phyloP scores from a whole-genome alignment of 2,888 invertebrate species.

The Stenoptilia bipunctidactyla region DNA sequence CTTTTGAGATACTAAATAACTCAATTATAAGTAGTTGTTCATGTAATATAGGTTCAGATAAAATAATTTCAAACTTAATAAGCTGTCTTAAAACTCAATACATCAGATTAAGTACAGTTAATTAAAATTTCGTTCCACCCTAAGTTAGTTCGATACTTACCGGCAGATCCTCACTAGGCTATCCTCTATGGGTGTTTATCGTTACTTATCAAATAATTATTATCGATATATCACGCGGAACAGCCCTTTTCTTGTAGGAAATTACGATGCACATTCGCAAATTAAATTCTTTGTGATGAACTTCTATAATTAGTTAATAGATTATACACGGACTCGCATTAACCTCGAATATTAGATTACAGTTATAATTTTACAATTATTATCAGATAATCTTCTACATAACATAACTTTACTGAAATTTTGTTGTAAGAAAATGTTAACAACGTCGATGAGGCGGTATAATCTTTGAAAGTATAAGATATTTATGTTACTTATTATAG shows the following conservation, averaged over 20 bases:
- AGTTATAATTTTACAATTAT: conserved; percentile 2
- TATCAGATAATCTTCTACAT: no score
- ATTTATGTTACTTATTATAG: no score
- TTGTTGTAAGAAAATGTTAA: no score
- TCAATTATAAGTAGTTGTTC: no score
- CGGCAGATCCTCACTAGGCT: neutral
- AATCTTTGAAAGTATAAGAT: no score
- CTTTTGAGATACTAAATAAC: no score
- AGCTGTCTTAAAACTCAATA: no score
- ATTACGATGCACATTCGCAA: neutral
- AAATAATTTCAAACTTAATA: no score
- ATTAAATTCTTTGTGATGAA: neutral
- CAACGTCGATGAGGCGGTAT: no score
- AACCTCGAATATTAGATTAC: no score
- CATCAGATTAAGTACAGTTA: neutral
- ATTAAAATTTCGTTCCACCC: neutral
- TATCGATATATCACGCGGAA: conserved; percentile 9
- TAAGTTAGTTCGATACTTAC: neutral
- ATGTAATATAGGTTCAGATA: no score
- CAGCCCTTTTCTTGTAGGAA: conserved; percentile 11
- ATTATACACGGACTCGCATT: neutral
- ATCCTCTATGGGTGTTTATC: neutral
- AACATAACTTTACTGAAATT: no score
- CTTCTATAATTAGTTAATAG: neutral
- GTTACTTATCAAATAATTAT: conserved; percentile 9